Percentiles rank a stretch among this genome's conserved stretches.
Evolutionary conservation across 2,888 invertebrate species (phyloP).

Genomic region (Alviniconcha strummeri): DNA sequence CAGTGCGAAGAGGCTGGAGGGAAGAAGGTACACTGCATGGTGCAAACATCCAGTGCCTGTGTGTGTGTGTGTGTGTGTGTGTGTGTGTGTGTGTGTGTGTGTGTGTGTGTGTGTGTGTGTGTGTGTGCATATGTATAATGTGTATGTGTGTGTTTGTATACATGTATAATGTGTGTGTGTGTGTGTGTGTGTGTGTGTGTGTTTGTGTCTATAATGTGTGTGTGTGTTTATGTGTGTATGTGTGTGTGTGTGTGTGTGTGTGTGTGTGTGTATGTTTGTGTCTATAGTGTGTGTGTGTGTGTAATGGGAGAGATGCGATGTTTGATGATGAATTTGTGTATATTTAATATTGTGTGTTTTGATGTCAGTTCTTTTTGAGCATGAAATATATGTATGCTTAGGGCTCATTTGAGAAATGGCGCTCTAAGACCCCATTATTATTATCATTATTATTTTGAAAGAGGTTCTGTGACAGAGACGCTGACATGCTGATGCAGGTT

Average conservation of each 20-base stretch:
- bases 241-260: background rate
- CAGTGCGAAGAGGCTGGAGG: slow-evolving; percentile 55
- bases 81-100: slow-evolving; percentile 16
- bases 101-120: slow-evolving; percentile 48
- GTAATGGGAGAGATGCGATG: too few species aligned
- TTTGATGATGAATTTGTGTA: too few species aligned
- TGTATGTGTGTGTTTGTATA: background rate
- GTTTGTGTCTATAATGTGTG: background rate
- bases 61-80: slow-evolving; percentile 11
- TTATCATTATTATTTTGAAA: too few species aligned
- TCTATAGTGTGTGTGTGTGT: background rate
- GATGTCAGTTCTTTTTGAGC: too few species aligned
- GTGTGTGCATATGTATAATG: background rate
- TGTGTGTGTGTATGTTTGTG: background rate
- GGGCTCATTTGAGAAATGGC: too few species aligned
- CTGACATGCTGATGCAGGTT: background rate
- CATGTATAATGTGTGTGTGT: background rate
- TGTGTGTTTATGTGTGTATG: background rate
- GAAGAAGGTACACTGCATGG: slow-evolving; percentile 37
- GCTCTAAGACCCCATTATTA: too few species aligned
- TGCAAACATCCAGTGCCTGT: background rate
- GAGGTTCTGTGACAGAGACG: too few species aligned
- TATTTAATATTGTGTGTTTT: too few species aligned
- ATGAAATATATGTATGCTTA: too few species aligned
- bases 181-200: background rate